phyloP scores from a whole-genome alignment of 2,797 vertebrate species.

The Tangara arthus region DNA sequence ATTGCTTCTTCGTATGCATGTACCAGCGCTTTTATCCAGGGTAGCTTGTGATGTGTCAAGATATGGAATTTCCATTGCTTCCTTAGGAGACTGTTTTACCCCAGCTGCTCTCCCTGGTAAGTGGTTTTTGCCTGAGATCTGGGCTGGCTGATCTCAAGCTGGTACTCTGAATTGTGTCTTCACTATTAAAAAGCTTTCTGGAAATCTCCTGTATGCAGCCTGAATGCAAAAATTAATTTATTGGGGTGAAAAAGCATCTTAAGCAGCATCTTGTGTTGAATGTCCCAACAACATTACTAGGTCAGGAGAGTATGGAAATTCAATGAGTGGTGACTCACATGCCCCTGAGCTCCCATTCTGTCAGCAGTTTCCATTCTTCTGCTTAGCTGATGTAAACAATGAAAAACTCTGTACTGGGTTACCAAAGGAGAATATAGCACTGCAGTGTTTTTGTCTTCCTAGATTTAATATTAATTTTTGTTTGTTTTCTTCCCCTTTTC shows the following conservation, averaged over 20 bases:
- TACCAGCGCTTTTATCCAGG: background rate
- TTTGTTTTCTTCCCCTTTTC: background rate
- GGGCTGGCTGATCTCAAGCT: background rate
- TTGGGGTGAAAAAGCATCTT: background rate
- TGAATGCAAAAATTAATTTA: background rate
- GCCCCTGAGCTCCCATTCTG: constrained; percentile 45
- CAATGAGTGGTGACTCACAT: constrained; percentile 26
- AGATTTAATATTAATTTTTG: background rate
- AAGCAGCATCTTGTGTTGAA: constrained; percentile 7
- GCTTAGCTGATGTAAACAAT: constrained; percentile 30
- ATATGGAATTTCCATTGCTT: background rate
- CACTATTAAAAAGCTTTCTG: background rate
- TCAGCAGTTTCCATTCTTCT: constrained; percentile 54
- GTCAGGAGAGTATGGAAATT: constrained; percentile 29
- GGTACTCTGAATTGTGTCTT: background rate
- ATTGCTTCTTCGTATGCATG: background rate
- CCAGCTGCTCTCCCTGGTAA: background rate
- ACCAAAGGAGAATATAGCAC: background rate
- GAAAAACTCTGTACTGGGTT: background rate
- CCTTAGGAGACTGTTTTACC: background rate
- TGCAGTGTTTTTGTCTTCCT: background rate
- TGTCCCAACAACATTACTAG: background rate
- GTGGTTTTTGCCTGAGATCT: background rate
- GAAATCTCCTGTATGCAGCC: background rate
- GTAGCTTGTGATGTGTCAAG: background rate